Conservation (phyloP, 2,797 vertebrate genomes). For the Nyctibius grandis region DNA sequence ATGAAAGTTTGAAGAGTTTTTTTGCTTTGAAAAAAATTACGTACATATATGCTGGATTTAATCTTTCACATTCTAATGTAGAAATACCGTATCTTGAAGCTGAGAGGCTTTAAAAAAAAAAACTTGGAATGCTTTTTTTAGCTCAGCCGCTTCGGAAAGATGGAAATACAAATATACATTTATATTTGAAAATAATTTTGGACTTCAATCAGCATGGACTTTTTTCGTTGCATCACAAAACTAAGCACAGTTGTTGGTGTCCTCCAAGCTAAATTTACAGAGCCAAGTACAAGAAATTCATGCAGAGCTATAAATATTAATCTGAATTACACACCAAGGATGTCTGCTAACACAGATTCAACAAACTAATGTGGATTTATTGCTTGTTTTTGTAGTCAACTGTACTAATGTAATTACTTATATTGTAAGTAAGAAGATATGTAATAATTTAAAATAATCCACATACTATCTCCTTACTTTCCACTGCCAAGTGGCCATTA, state of each 20-base stretch:
- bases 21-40: background rate
- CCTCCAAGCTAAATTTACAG: conserved; percentile 32
- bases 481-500: background rate
- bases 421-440: conserved; percentile 29
- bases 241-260: conserved; percentile 38
- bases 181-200: conserved; percentile 38
- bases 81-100: background rate
- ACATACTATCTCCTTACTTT: background rate
- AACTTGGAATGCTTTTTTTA: background rate
- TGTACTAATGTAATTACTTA: conserved; percentile 63
- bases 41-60: background rate
- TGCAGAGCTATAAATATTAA: conserved; percentile 63
- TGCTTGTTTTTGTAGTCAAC: conserved; percentile 52
- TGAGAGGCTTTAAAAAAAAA: background rate
- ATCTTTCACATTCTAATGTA: background rate
- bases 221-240: conserved; percentile 26
- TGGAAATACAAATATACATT: background rate
- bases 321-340: conserved; percentile 53
- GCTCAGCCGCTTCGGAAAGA: background rate
- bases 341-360: conserved; percentile 51
- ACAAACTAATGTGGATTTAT: conserved; percentile 70
- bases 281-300: conserved; percentile 25
- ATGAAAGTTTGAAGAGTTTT: background rate
- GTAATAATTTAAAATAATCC: conserved; percentile 61
- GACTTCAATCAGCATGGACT: conserved; percentile 13